Evolutionary conservation across 1,140 invertebrate species (phyloP), one percentile per base, ranked within the genome.

Genomic region (Catajapyx aquilonaris): DNA sequence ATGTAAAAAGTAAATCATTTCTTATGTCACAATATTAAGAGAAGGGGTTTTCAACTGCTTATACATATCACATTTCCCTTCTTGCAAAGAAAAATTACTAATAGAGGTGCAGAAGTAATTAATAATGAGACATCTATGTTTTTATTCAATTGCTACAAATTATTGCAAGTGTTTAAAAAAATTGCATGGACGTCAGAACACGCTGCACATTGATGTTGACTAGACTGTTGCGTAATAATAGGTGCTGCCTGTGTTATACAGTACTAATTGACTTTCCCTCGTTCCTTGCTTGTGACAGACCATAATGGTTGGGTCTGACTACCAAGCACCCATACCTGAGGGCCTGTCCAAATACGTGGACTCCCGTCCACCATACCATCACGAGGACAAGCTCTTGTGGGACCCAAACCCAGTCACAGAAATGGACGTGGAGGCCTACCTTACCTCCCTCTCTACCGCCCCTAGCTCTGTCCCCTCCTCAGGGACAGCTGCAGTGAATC

Each of bases 311-410:
- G 90, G 90, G 19, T 74, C 73, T 46, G 83, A 90, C 51, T 95
- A 81, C 55, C 90, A 96, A 62, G 90, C 88, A 13, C 69, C 69
- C 38, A 87, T 96, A 49, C 88, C 90, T 1, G 84, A 88, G 56
- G 86, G 83, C 15, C 60, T 94, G 3, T 79, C 76, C 50, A 75
- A 73, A 50, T 93, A 94, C 60, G 88, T 85, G 51, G 85, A 91
- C 62, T 80, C 80, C 3, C n/a, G n/a, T n/a, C 63, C 84, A 42
- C 86, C 87, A 1, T 94, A 95, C 59, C 87, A 95, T 61, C 94
- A 94, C 63, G 85, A 93, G 56, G 90, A 95, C 53, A 84, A 88
- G 57, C 62, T 94, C 38, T 57, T 95, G 1, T 96, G 90, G 90
- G 80, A 88, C 57, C 88, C 88, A 2, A 67, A 62, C 46, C 67